phyloP scores from a whole-genome alignment of 2,113 vertebrate species.

The Phaethornis superciliosus region DNA sequence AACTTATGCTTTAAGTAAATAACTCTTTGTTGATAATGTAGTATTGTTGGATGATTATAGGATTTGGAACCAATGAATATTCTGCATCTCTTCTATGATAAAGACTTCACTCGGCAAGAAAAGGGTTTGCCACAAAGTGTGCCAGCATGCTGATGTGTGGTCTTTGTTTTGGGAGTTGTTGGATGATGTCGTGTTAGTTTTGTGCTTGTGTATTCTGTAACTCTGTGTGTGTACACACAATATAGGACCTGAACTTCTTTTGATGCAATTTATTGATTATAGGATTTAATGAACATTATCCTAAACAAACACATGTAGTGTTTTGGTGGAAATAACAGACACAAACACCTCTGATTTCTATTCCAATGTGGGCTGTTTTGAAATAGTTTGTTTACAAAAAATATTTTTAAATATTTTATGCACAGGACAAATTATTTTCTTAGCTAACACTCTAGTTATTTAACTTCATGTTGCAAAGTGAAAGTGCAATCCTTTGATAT shows the following conservation, averaged over 20 bases:
- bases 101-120: constrained; percentile 55
- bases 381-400: neutral
- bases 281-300: neutral
- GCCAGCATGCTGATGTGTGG: constrained; percentile 73
- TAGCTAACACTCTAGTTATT: neutral
- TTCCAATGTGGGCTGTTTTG: neutral
- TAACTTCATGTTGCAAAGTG: neutral
- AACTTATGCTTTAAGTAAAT: neutral
- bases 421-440: neutral
- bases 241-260: constrained; percentile 46
- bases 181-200: neutral
- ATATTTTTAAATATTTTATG: neutral
- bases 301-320: neutral
- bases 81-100: constrained; percentile 69
- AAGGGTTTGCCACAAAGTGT: constrained; percentile 74
- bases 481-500: neutral
- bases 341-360: neutral
- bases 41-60: constrained; percentile 78
- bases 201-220: constrained; percentile 34
- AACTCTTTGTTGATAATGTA: neutral
- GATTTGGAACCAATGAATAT: constrained; percentile 68
- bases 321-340: neutral
- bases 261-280: constrained; percentile 57
- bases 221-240: neutral
- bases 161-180: neutral